Evolutionary conservation across 2,888 invertebrate genomes (phyloP), one percentile per base, ranked within the genome.

Genomic region (Drosophila subsilvestris): DNA sequence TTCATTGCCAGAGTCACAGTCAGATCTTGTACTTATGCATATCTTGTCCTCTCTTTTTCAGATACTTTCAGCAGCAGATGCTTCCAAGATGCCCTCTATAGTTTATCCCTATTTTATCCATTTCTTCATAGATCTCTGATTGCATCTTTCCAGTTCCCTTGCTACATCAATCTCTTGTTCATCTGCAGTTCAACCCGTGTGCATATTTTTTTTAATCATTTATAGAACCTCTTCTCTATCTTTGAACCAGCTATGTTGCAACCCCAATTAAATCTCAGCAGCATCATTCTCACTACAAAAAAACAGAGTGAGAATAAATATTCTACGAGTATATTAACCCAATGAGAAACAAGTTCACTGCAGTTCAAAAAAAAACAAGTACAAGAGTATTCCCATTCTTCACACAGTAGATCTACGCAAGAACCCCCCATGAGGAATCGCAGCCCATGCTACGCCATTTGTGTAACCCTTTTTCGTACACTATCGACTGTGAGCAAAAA

Each of bases 281-380:
- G 5, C 1, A 12, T 5, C 32, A 32, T 32, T 32, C 5, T 1
- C 32, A 32, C 12, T 14, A 14, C 32, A 5, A 12, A 32, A 1
- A 12, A 5, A 32, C 29, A 3, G 1, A 29, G 3, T 14, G 14
- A 37, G 37, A 37, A 14, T 2, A 37, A 14, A 37, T 14, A n/a
- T n/a, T n/a, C n/a, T n/a, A n/a, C n/a, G n/a, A n/a, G n/a, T n/a
- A 1, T 37, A 14, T 29, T 48, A 48, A 37, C 42, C 65, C 67
- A 56, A 56, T 55, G 67, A 29, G 55, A 55, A 67, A 56, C 66
- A 66, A 66, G 65, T 67, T 56, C 43, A 67, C 10, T 32, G 22
- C 20, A 42, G 29, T 5, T 48, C 42, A n/a, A n/a, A 1, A 10
- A 10, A n/a, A 1, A 9, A 10, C 47, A 10, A 29, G 37, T 2